These are phyloP conservation scores for Lethrus apterus DNA, from an alignment of 1,140 invertebrate species.

Conservation along the genomic window DNA sequence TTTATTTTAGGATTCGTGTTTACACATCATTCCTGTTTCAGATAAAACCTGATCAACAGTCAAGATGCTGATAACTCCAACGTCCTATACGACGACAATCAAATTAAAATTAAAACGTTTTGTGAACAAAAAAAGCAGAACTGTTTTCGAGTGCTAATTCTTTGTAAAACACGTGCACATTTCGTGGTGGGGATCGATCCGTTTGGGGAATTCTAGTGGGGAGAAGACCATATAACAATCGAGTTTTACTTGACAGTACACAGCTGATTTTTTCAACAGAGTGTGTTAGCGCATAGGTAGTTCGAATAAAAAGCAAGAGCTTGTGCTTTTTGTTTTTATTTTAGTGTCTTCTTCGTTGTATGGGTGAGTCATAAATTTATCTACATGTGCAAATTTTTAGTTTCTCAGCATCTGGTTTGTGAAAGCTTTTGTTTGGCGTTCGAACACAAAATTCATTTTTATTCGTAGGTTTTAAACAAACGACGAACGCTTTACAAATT, in stretches of 20 bases:
- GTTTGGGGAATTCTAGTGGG: too few relatives aligned
- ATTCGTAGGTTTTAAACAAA: conserved; percentile 1
- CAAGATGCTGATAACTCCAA: conserved; percentile 10
- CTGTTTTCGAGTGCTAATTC: conserved; percentile 7
- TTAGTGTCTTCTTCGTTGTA: conserved; percentile 12
- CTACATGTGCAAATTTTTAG: not conserved
- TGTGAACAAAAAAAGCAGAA: conserved; percentile 10
- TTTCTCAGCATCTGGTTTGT: too few relatives aligned
- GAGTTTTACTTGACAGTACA: conserved; percentile 2
- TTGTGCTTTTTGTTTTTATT: conserved; percentile 7
- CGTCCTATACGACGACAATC: conserved; percentile 3
- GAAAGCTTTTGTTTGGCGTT: too few relatives aligned
- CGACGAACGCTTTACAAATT: not conserved
- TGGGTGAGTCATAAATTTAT: conserved; percentile 1
- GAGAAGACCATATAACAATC: too few relatives aligned
- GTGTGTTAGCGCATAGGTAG: not conserved
- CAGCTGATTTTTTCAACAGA: conserved; percentile 4
- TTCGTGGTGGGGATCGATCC: conserved; percentile 6
- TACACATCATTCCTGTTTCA: too few relatives aligned
- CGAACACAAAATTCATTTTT: too few relatives aligned
- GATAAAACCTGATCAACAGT: too few relatives aligned
- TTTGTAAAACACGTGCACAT: conserved; percentile 7
- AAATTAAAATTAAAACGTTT: conserved; percentile 11
- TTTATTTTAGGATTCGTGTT: too few relatives aligned
- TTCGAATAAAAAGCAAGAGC: not conserved